Evolutionary conservation across 2,888 invertebrate species (phyloP), one percentile per base, ranked within the genome.

Genomic region (Dinocampus coccinellae): DNA sequence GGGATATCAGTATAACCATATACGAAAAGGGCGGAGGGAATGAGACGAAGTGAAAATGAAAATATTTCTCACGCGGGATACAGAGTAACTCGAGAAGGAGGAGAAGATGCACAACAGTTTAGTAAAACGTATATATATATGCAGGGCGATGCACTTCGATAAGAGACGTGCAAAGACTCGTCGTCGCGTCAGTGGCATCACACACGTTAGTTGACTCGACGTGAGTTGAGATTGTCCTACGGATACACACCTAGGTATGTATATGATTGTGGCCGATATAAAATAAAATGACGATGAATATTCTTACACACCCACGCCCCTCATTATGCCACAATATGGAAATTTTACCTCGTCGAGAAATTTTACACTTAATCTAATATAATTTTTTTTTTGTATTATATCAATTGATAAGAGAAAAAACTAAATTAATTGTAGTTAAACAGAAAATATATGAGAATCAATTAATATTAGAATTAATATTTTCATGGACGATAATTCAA

Each of bases 261-360:
- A 22, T 20, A 60, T 60, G 60, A 20, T 13, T 62, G 9, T 29
- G 10, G 26, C 33, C 16, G 20, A 63, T 63, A 47, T 63, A 63
- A 63, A 63, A 29, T 63, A 26, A 63, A 63, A 47, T 63, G 3
- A 47, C 4, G 29, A 29, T 47, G n/a, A 63, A 26, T 63, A 22
- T 36, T 39, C 13, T 79, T 76, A 80, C 80, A 77, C 81, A 78
- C 81, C 81, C 80, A 81, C 81, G 81, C 77, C 69, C 16, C 76
- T 81, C 80, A 80, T 81, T 81, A 81, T 81, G 73, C 79, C 13
- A 24, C 13, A 63, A 24, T 63, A 63, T 63, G 63, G 16, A 63
- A 63, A 63, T 63, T 63, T 34, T 24, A 24, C 20, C 7, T 13
- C 47, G 47, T n/a, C n/a, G 13, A n/a, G 13, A 63, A 29, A 47